Conservation (phyloP, 2,888 invertebrate species). For the Philonicus albiceps region DNA sequence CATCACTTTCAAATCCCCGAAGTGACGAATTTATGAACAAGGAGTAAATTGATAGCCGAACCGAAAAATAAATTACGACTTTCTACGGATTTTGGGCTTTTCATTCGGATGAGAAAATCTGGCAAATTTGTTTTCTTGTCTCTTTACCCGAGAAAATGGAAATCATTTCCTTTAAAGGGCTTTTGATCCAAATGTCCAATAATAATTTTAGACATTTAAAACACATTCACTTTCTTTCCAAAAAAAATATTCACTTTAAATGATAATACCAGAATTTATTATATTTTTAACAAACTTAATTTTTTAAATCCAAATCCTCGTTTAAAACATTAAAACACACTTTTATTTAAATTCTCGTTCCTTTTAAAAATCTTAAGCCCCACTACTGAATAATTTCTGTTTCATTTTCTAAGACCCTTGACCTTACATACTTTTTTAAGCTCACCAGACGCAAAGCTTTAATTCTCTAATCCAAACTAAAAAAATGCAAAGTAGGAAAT, state of each 20-base stretch:
- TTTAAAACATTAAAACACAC: background rate
- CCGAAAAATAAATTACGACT: background rate
- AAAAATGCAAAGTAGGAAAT: background rate
- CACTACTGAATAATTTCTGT: background rate
- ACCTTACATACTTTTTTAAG: background rate
- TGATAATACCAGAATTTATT: no score
- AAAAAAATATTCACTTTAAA: background rate
- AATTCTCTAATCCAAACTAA: background rate
- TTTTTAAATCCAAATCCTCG: no score
- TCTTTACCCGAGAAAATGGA: background rate
- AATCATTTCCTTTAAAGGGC: background rate
- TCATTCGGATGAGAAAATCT: background rate
- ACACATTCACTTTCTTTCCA: background rate
- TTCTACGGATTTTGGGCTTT: background rate
- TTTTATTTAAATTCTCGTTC: background rate
- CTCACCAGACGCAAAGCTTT: background rate
- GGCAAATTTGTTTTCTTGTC: background rate
- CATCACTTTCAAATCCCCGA: slow-evolving; percentile 3
- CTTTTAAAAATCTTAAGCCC: background rate
- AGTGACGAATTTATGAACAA: slow-evolving; percentile 6
- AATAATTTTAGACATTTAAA: background rate
- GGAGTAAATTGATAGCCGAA: slow-evolving; percentile 2
- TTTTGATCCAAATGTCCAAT: background rate
- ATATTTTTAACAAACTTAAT: no score
- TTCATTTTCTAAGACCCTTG: background rate